Evolutionary conservation across 64 coral and sea anemone genomes (phyloP), one percentile per base, ranked within the genome.

Genomic region (Porites lutea): DNA sequence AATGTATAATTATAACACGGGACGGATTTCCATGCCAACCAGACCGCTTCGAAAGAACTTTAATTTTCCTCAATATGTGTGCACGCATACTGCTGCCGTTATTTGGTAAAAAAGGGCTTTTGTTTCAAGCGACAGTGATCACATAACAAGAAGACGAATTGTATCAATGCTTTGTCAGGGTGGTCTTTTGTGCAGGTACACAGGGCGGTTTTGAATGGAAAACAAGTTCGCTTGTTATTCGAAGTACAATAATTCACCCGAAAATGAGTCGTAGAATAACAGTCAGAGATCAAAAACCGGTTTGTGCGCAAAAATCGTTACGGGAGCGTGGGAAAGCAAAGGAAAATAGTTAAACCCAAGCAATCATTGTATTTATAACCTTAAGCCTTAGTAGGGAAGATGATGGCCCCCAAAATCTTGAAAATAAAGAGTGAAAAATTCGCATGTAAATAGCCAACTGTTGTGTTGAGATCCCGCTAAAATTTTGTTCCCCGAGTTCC

Each of bases 21-120:
- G 44, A 46, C 21, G 63, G n/a, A 68, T 84, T 68, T 7, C 81
- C 81, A 84, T 84, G 81, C 81, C 81, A 84, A 84, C 81, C 47
- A 47, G 9, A 69, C 18, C 69, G 81, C 81, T 84, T 18, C 15
- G 64, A 84, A 84, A 84, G 63, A 84, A 67, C 81, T 67, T 84
- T 84, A 84, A 84, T 84, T 69, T 60, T 2, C 81, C 64, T 65
- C 16, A 69, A 84, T 84, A 37, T 51, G 45, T 51, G 13, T 47
- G 79, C 79, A 82, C 79, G 65, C 11, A 45, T 45, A 63, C 27
- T 53, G 19, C 51, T 44, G 63, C 16, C 27, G 62, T 65, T 45
- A 6, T 13, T 16, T 20, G 44, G 4, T 14, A 15, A 84, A 48
- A 70, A 68, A 3, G 11, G 15, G 64, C 45, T 44, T 84, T 84